Conservation (phyloP, 2,888 invertebrate genomes). For the Pheosia gnoma region DNA sequence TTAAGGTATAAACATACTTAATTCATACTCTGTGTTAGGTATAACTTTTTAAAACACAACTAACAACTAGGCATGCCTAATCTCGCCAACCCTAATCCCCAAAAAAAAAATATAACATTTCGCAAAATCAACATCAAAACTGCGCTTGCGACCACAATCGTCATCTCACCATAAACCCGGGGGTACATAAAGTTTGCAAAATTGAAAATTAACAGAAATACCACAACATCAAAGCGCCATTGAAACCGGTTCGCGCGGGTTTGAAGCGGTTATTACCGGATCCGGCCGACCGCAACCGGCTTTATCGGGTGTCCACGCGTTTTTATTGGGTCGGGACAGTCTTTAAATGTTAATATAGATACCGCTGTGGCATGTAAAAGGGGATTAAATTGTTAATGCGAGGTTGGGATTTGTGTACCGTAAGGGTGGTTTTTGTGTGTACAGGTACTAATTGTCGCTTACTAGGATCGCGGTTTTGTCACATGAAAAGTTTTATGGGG, state of each 20-base stretch:
- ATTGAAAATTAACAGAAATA: slow-evolving; percentile 39
- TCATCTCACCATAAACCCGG: slow-evolving; percentile 27
- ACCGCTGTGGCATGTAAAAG: neutral
- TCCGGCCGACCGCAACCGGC: slow-evolving; percentile 52
- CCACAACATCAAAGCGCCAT: slow-evolving; percentile 53
- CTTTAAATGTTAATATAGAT: slow-evolving; percentile 13
- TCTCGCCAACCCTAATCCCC: neutral
- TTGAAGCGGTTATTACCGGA: slow-evolving; percentile 50
- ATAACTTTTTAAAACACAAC: no score
- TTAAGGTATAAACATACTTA: no score
- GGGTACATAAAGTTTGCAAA: slow-evolving; percentile 41
- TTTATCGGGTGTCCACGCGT: slow-evolving; percentile 46
- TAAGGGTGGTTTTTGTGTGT: neutral
- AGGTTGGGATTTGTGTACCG: neutral
- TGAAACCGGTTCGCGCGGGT: slow-evolving; percentile 41
- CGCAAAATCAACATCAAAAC: neutral
- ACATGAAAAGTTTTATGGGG: neutral
- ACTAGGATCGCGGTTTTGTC: neutral
- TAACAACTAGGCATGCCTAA: neutral
- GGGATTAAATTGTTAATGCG: slow-evolving; percentile 4
- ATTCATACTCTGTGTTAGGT: no score
- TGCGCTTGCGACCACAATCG: slow-evolving; percentile 18
- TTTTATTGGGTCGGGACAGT: slow-evolving; percentile 47
- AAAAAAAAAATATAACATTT: neutral
- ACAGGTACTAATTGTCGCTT: neutral